These are phyloP conservation scores for Chirona hameri DNA, from an alignment of 2,888 invertebrate species.

Conservation along the genomic window DNA sequence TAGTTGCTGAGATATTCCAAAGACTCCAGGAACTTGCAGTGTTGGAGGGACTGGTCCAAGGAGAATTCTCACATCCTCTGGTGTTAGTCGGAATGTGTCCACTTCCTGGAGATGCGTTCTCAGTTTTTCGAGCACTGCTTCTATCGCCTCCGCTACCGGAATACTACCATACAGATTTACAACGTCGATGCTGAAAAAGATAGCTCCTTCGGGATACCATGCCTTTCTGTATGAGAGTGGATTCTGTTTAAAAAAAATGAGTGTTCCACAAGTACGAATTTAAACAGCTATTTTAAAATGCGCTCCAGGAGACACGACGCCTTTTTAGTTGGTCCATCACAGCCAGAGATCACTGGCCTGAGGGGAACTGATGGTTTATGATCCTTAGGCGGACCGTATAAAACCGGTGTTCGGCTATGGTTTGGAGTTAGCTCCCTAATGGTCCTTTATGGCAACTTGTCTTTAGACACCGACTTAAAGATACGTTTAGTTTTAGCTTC, in stretches of 20 bases:
- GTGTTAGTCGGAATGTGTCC: background rate
- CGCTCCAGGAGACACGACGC: background rate
- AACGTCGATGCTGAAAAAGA: background rate
- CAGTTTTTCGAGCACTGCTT: background rate
- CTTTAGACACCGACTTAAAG: background rate
- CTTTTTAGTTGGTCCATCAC: background rate
- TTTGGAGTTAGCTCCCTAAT: background rate
- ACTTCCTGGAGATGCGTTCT: background rate
- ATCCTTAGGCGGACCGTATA: background rate
- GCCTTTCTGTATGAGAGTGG: background rate
- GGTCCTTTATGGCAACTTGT: background rate
- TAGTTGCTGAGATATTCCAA: too few relatives aligned
- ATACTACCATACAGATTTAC: background rate
- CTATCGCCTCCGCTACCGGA: background rate
- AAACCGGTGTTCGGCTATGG: background rate
- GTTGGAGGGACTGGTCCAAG: too few relatives aligned
- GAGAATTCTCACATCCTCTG: background rate
- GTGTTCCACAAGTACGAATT: background rate
- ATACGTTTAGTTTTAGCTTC: background rate
- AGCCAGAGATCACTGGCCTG: background rate
- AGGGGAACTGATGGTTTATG: background rate
- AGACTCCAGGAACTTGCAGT: too few relatives aligned
- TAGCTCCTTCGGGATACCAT: background rate
- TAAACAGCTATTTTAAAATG: background rate
- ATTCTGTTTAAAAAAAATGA: background rate